phyloP scores from a whole-genome alignment of 1,140 invertebrate species.

The Apis florea region DNA sequence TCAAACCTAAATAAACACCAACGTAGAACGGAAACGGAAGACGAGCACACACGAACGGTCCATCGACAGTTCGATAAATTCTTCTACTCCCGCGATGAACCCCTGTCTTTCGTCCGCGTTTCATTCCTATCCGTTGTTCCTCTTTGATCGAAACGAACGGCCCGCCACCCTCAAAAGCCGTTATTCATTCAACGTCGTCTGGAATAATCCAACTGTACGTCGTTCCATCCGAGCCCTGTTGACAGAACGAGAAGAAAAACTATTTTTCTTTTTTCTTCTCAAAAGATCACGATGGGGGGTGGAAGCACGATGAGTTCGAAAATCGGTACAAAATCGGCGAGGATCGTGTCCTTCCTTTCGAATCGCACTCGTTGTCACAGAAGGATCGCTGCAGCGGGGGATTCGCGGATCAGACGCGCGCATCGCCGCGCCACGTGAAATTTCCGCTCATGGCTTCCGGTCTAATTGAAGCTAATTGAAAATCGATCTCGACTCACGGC shows the following conservation, averaged over 20 bases:
- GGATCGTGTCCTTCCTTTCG: background rate
- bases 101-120: slow-evolving; percentile 20
- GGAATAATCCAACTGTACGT: slow-evolving; percentile 12
- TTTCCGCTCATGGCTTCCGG: slow-evolving; percentile 49
- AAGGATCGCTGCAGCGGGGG: background rate
- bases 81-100: background rate
- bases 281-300: background rate
- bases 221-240: background rate
- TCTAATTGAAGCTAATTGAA: slow-evolving; percentile 69
- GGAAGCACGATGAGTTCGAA: background rate
- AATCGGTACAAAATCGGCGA: background rate
- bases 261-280: no score
- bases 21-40: background rate
- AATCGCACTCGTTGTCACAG: background rate
- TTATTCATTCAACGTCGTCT: slow-evolving; percentile 14
- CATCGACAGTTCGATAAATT: slow-evolving; percentile 23
- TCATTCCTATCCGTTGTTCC: background rate
- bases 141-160: background rate
- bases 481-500: slow-evolving; percentile 62
- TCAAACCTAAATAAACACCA: background rate
- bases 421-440: slow-evolving; percentile 45
- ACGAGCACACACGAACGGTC: background rate
- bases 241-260: background rate
- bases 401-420: slow-evolving; percentile 2
- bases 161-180: background rate